Percentiles rank a stretch among this genome's conserved stretches.
Evolutionary conservation across 2,113 vertebrate species (phyloP).

Genomic region (Prionailurus bengalensis): DNA sequence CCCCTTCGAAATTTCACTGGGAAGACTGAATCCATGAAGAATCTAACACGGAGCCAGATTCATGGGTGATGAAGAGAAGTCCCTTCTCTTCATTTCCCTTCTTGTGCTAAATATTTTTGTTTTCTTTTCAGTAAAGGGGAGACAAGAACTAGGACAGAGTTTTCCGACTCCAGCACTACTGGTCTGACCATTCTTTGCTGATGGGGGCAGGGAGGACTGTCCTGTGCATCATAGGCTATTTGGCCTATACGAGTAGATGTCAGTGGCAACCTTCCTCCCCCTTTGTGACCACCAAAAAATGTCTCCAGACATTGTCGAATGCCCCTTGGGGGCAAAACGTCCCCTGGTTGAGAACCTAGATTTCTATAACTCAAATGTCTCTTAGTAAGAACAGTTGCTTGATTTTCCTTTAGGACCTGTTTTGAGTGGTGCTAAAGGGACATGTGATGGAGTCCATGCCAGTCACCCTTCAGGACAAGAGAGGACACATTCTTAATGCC

Average conservation of each 20-base stretch:
- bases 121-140: neutral
- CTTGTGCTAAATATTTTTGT: neutral
- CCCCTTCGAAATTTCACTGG: neutral
- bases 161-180: neutral
- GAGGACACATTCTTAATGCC: neutral
- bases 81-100: neutral
- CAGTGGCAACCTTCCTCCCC: neutral
- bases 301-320: neutral
- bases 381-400: neutral
- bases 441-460: neutral
- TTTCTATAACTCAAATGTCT: neutral
- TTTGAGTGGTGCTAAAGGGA: neutral
- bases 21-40: neutral
- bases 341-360: neutral
- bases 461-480: neutral
- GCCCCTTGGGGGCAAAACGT: neutral
- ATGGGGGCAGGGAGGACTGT: neutral
- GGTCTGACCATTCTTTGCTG: neutral
- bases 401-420: neutral
- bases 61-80: neutral
- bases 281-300: neutral
- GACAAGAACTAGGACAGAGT: neutral
- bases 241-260: neutral
- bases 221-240: fast-evolving
- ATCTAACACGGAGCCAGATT: neutral